phyloP scores from a whole-genome alignment of 2,888 invertebrate species.

The Eumerus sabulonum region DNA sequence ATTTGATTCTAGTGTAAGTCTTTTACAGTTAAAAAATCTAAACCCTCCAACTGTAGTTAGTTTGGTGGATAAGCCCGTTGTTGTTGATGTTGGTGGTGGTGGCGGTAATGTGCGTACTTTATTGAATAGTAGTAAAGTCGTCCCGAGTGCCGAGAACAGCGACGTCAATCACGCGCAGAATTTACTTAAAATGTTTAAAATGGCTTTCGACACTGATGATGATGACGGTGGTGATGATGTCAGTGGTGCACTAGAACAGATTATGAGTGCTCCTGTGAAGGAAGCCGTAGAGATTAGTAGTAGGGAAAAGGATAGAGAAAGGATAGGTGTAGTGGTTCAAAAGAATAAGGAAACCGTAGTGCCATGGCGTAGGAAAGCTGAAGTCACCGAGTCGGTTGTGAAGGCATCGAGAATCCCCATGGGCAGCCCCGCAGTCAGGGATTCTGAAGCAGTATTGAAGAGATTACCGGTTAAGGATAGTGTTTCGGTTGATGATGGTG shows the following conservation, averaged over 20 bases:
- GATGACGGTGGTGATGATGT: conserved; percentile 33
- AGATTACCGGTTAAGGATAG: not conserved
- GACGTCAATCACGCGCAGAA: conserved; percentile 77
- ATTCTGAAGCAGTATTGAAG: not conserved
- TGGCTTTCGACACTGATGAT: conserved; percentile 73
- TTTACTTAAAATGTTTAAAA: conserved; percentile 76
- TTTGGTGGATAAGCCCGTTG: conserved; percentile 67
- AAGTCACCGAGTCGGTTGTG: conserved; percentile 4
- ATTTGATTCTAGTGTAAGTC: conserved; percentile 68
- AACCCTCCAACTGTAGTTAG: conserved; percentile 66
- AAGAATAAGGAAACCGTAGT: conserved; percentile 4
- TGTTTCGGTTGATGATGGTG: conserved; percentile 5
- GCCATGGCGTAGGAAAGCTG: conserved; percentile 29
- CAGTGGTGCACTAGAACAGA: no score
- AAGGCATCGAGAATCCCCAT: conserved; percentile 28
- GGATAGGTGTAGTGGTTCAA: not conserved
- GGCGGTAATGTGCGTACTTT: conserved; percentile 44
- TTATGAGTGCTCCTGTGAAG: not conserved
- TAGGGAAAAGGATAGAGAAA: conserved; percentile 20
- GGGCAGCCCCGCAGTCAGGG: not conserved
- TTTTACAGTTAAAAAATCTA: conserved; percentile 65
- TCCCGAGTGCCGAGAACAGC: conserved; percentile 60
- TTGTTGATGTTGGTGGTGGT: conserved; percentile 59
- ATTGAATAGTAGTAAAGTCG: conserved; percentile 49
- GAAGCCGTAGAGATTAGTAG: conserved; percentile 6